Evolutionary conservation across 2,113 vertebrate species (phyloP), one percentile per base, ranked within the genome.

Genomic region (Sphyrna mokarran): DNA sequence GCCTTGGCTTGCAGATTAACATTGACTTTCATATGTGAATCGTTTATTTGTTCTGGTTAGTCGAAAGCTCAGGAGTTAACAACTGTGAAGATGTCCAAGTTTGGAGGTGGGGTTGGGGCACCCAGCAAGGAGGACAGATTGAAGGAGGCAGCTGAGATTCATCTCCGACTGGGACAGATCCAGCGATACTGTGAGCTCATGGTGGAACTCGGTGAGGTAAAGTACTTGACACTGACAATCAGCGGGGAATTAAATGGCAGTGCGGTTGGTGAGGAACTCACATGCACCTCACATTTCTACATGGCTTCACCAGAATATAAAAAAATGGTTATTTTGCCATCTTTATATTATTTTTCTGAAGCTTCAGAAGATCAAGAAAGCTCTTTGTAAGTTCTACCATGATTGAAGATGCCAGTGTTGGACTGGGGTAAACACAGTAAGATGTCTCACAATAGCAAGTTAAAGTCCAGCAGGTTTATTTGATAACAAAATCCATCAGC

Each of bases 121-220:
- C 99, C 99, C 1, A 99, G 98, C 96, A 99, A 99, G 96, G 99
- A 99, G 96, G 99, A 99, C 96, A 97, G 98, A n/a, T 98, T 99
- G 95, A 99, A 98, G 96, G 98, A 98, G 96, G 99, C 99, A 48
- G 99, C 99, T 22, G 98, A 99, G 96, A 99, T 99, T 96, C 98
- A 99, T 96, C 97, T 99, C 97, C 97, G 98, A 97, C 96, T 99
- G 89, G 99, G 99, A 91, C 99, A 99, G 96, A 98, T 99, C 96
- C 99, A 99, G 96, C 97, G 99, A 97, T 99, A 99, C 95, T 99
- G 99, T 97, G 99, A 99, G 96, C 98, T 99, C 48, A 99, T 99
- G 99, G 99, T 99, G 96, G 99, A 99, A 96, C 99, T 99, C 95
- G 99, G 99, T 97, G 98, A 99, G 99, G 99, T 99, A 97, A 97